Evolutionary conservation across 2,797 vertebrate species (phyloP), one percentile per base, ranked within the genome.

Genomic region (Phoebastria nigripes): DNA sequence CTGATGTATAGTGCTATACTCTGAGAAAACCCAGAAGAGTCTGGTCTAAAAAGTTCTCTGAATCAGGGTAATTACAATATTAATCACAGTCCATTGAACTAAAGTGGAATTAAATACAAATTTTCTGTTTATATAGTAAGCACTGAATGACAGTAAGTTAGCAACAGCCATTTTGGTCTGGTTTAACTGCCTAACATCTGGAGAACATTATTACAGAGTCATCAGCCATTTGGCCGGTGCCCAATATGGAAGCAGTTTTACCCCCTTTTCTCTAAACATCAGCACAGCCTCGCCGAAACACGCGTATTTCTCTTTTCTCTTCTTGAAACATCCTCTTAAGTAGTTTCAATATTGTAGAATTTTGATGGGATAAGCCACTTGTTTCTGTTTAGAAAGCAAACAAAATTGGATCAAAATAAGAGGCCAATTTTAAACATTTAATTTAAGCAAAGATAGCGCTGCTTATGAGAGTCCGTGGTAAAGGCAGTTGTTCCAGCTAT

Each of bases 301-400:
- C 26, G 6, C 26, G 6, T 72, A 95, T 67, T 96, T 87, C 76
- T 61, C 42, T 82, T 82, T 56, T 52, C 84, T 88, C 26, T 56
- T 47, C 92, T 96, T 31, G 7, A 80, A 92, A 87, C 4, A 5
- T 47, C 59, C 71, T 92, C 80, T 89, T 80, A 78, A 91, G 59
- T 37, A 37, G 26, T 84, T 93, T 87, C 66, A 71, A 80, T 72
- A 29, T 15, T 67, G 54, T 25, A 62, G 69, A 90, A 69, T 92
- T 86, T 56, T 63, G 70, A 90, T 91, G n/a, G 82, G 74, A 81
- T 77, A 92, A 96, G 26, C 41, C 93, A 79, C 82, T 96, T 92
- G 56, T 93, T 97, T 97, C 96, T 97, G 88, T 97, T 97, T 97
- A 88, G 91, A 97, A 91, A 94, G 87, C 87, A 96, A 93, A 92